A percentile compares a stretch with the other conserved stretches of the same genome.
These are phyloP conservation scores for Capitella teleta DNA, from an alignment of 1,140 invertebrate species.

Conservation along the genomic window DNA sequence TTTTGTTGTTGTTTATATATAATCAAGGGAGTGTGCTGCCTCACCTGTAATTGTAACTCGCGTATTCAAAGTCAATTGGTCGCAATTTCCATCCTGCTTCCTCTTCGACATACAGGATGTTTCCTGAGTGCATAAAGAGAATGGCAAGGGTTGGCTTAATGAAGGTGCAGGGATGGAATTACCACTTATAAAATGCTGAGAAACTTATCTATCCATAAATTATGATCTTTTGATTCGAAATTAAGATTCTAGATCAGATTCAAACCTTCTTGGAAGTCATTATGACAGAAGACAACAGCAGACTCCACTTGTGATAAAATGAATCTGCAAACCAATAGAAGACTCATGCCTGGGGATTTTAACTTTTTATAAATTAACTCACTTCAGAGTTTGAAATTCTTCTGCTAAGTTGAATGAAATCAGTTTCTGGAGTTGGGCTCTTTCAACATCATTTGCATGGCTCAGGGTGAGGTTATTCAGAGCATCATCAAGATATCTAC, in stretches of 20 bases:
- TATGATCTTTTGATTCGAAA: no score
- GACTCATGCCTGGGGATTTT: not conserved
- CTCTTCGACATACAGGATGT: conserved; percentile 42
- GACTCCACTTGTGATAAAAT: conserved; percentile 47
- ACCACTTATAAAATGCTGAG: no score
- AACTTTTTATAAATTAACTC: not conserved
- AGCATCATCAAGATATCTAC: conserved; percentile 10
- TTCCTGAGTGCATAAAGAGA: no score
- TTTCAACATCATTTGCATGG: not conserved
- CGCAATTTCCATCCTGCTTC: conserved; percentile 39
- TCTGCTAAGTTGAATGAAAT: conserved; percentile 1
- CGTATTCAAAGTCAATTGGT: conserved; percentile 87
- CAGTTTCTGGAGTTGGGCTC: conserved; percentile 3
- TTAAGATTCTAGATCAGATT: no score
- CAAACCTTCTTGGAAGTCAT: conserved; percentile 94
- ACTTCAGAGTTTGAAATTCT: conserved; percentile 9
- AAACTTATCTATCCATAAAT: no score
- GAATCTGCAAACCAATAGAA: conserved; percentile 31
- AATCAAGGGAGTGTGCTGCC: not conserved
- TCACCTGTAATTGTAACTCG: conserved; percentile 72
- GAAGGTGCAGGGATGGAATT: no score
- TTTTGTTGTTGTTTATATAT: not conserved
- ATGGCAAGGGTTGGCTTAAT: no score
- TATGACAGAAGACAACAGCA: conserved; percentile 91
- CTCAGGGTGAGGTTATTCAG: not conserved